Base-by-base conservation (phyloP, 2,797 vertebrate genomes). In the Syngnathus rostellatus region DNA sequence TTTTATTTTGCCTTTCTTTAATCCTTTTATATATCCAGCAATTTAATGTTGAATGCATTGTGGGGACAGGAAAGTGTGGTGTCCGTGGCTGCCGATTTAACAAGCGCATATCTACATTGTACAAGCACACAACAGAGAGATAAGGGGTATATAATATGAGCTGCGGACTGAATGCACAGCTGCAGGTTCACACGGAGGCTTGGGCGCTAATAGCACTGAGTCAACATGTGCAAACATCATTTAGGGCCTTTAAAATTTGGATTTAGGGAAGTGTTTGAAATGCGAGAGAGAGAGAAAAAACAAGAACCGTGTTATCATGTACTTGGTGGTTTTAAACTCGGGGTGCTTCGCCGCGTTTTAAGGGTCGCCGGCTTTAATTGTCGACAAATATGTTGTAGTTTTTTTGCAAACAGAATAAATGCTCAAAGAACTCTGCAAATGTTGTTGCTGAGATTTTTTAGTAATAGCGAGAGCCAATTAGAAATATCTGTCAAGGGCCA, bases 91-190 rank as follows among this genome's bases (percentile, higher is more conserved):
- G 48, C 63, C 16, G 39, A 40, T 2, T 40, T 64, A 39, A 40
- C 63, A 51, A n/a, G 38, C 37, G 8, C 38, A 21, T 51, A 64
- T 53, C 50, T 38, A 14, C 55, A 37, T 57, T 37, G 25, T 57
- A 57, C 63, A 58, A 66, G 39, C 39, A 17, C 51, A 37, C 23
- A 65, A 45, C 41, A 25, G 55, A 25, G 64, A 66, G 64, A 66
- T 66, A 55, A 66, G 64, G 16, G 19, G 21, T 39, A 46, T 58
- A 43, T 58, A 43, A 58, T 43, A 43, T 55, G 51, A 45, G 51
- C 41, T 57, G 64, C 16, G 12, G 54, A 66, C 39, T 66, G 40
- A 45, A 19, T 66, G 21, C 19, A 58, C 45, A 59, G 65, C 65
- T 66, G 55, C 19, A 14, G 55, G 14, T 66, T 55, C 50, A 43